Conservation (phyloP, 2,888 invertebrate species). For the Xestia c-nigrum region DNA sequence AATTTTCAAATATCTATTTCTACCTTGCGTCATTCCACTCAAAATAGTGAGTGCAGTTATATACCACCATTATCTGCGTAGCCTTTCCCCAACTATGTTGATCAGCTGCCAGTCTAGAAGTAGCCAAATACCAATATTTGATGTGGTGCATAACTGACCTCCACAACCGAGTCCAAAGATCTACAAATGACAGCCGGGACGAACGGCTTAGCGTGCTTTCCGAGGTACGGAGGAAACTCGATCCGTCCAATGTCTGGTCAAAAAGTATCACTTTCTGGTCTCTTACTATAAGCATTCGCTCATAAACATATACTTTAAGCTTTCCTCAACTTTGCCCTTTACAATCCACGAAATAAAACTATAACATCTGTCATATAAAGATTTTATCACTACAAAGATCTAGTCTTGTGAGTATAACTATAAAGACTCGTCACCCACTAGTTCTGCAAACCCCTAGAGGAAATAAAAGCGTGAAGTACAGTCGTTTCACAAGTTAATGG, state of each 20-base stretch:
- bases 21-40: background rate
- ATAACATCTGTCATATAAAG: slow-evolving; percentile 8
- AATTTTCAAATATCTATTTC: background rate
- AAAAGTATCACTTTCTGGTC: background rate
- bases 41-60: background rate
- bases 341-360: slow-evolving; percentile 10
- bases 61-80: background rate
- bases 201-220: background rate
- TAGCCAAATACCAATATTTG: background rate
- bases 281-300: background rate
- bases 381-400: slow-evolving; percentile 6
- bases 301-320: background rate
- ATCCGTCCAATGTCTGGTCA: background rate
- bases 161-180: background rate
- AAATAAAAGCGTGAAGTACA: slow-evolving; percentile 42
- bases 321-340: background rate
- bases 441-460: background rate
- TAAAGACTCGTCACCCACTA: slow-evolving; percentile 30
- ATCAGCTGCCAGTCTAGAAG: background rate
- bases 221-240: background rate
- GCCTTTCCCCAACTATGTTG: background rate
- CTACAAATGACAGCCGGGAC: background rate
- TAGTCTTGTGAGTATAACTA: background rate
- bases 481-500: slow-evolving; percentile 41
- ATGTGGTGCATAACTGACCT: background rate